Evolutionary conservation across 1,140 invertebrate species (phyloP).

Genomic region (Trachymyrmex cornetzi): DNA sequence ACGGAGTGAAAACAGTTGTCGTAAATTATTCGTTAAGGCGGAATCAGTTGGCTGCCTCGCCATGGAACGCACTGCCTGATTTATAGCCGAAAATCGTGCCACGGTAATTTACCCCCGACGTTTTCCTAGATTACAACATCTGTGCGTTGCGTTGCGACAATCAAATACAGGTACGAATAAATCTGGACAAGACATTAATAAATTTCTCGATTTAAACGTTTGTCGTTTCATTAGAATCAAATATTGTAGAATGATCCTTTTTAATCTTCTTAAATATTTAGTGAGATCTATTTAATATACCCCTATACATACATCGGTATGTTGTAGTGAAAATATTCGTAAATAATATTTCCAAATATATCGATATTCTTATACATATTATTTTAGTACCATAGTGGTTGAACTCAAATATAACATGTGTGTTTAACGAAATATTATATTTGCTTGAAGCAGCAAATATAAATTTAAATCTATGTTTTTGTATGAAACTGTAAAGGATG

Average conservation of each 20-base stretch:
- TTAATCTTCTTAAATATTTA: constrained; percentile 15
- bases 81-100: constrained; percentile 66
- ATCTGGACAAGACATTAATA: neutral
- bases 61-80: constrained; percentile 57
- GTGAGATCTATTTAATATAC: neutral
- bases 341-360: neutral
- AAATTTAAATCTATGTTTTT: constrained; percentile 33
- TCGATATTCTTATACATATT: neutral
- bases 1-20: constrained; percentile 49
- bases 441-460: neutral
- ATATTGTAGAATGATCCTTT: neutral
- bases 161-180: neutral
- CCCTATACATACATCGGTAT: no score
- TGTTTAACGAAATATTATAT: neutral
- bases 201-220: neutral
- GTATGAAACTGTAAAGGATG: constrained; percentile 25
- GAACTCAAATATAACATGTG: constrained; percentile 8
- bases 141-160: constrained; percentile 38
- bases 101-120: constrained; percentile 62
- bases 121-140: constrained; percentile 68
- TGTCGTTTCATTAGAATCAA: neutral
- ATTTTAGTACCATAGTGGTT: no score
- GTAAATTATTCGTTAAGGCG: constrained; percentile 70
- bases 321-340: neutral
- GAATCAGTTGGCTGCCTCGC: constrained; percentile 56